These are phyloP conservation scores for Cynoglossus semilaevis DNA, from an alignment of 2,113 vertebrate species.

Conservation along the genomic window DNA sequence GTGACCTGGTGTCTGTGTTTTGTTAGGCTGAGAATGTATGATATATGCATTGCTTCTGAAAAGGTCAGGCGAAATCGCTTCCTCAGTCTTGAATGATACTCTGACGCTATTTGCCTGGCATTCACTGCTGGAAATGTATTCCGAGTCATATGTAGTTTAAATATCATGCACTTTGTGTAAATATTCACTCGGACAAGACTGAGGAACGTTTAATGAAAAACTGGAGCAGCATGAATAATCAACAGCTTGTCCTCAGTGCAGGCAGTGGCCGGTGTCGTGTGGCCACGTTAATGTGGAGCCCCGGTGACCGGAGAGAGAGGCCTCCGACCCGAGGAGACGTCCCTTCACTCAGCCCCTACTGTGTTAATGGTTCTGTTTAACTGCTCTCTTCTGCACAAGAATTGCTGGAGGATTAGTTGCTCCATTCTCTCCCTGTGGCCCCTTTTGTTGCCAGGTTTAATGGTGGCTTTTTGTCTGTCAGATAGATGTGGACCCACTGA, in stretches of 20 bases:
- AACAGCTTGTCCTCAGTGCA: constrained; percentile 21
- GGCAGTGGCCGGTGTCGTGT: neutral
- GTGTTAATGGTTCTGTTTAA: constrained; percentile 55
- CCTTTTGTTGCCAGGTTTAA: constrained; percentile 45
- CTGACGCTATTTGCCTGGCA: constrained; percentile 64
- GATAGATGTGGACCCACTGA: constrained; percentile 39
- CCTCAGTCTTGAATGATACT: constrained; percentile 22
- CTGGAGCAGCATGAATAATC: constrained; percentile 63
- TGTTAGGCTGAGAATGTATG: constrained; percentile 31
- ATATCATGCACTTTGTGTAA: constrained; percentile 64
- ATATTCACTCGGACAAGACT: constrained; percentile 66
- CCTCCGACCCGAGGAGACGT: constrained; percentile 31
- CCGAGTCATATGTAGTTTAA: constrained; percentile 58
- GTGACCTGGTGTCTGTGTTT: neutral
- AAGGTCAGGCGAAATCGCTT: constrained; percentile 53
- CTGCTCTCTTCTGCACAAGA: constrained; percentile 42
- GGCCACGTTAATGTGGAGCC: constrained; percentile 2
- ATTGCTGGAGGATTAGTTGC: constrained; percentile 53
- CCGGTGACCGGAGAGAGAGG: neutral
- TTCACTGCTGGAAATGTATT: constrained; percentile 61
- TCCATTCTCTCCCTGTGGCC: constrained; percentile 44
- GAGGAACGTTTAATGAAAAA: constrained; percentile 60
- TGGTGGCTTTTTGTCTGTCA: constrained; percentile 41
- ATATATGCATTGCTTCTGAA: constrained; percentile 34
- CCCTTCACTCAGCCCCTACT: constrained; percentile 32